Percentiles rank a stretch among this genome's conserved stretches.
phyloP scores from a whole-genome alignment of 1,140 invertebrate species.

The Danaus melanippus region DNA sequence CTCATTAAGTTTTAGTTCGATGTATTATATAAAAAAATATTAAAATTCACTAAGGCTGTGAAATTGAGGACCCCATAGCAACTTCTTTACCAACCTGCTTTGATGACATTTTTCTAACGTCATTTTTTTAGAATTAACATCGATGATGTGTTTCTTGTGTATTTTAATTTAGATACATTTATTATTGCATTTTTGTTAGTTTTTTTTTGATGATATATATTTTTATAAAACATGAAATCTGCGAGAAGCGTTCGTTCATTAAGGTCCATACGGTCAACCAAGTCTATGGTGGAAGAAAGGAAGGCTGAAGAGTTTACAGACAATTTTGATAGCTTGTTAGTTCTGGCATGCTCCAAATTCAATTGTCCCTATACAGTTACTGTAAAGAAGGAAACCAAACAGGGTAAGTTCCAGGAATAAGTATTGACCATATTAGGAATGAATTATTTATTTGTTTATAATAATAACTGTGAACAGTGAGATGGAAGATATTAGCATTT shows the following conservation, averaged over 20 bases:
- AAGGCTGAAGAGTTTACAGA: not conserved
- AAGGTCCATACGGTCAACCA: conserved; percentile 16
- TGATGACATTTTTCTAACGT: too few species aligned
- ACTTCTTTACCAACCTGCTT: too few species aligned
- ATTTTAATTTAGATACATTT: not conserved
- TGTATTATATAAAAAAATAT: too few species aligned
- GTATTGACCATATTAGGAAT: too few species aligned
- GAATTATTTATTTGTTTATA: too few species aligned
- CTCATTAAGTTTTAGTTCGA: too few species aligned
- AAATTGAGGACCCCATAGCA: too few species aligned
- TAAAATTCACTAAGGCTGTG: too few species aligned
- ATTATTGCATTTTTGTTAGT: conserved; percentile 9
- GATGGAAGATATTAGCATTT: too few species aligned
- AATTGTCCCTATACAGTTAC: conserved; percentile 20
- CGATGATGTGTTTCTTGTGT: not conserved
- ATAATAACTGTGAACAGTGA: too few species aligned
- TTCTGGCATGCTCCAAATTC: conserved; percentile 23
- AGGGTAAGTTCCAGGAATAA: conserved; percentile 4
- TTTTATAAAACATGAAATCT: conserved; percentile 12
- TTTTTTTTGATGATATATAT: not conserved
- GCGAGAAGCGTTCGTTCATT: conserved; percentile 19
- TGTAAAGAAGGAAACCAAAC: conserved; percentile 23
- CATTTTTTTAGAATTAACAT: not conserved
- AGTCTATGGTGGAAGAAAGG: conserved; percentile 6
- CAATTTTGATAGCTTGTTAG: conserved; percentile 23